phyloP scores from a whole-genome alignment of 2,888 invertebrate genomes.

The Vesta saturnalis region DNA sequence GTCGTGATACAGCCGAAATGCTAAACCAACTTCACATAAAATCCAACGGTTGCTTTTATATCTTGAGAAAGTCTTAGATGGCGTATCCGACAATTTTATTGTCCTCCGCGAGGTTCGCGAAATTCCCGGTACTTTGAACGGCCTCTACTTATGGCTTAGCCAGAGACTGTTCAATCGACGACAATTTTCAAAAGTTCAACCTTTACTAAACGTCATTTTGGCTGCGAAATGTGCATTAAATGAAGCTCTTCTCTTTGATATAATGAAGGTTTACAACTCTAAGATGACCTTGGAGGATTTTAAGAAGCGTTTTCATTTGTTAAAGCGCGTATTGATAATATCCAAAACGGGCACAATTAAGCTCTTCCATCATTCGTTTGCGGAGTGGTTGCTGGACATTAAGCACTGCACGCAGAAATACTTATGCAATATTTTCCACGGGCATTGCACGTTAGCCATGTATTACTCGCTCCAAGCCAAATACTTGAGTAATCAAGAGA shows the following conservation, averaged over 20 bases:
- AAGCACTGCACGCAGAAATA: constrained; percentile 97
- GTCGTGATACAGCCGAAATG: constrained; percentile 92
- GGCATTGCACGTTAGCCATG: constrained; percentile 89
- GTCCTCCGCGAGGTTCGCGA: constrained; percentile 90
- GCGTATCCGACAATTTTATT: constrained; percentile 93
- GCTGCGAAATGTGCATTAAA: constrained; percentile 88
- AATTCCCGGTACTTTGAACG: constrained; percentile 95
- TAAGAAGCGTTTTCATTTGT: constrained; percentile 77
- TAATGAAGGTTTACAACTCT: constrained; percentile 82
- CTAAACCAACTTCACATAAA: constrained; percentile 95
- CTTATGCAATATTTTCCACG: constrained; percentile 86
- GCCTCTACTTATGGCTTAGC: constrained; percentile 93
- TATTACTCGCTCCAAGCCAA: constrained; percentile 78
- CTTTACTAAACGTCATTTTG: constrained; percentile 85
- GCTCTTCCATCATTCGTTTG: constrained; percentile 94
- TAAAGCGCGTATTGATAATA: constrained; percentile 71
- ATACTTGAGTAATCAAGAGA: constrained; percentile 76
- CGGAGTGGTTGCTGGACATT: constrained; percentile 95
- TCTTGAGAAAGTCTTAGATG: constrained; percentile 87
- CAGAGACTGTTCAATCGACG: constrained; percentile 91
- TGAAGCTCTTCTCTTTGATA: constrained; percentile 82
- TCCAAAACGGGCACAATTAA: constrained; percentile 70
- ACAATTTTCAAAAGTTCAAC: constrained; percentile 87
- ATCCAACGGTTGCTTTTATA: constrained; percentile 93
- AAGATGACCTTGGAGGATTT: constrained; percentile 84